Evolutionary conservation across 2,113 vertebrate genomes (phyloP), one percentile per base, ranked within the genome.

Genomic region (Panthera tigris): DNA sequence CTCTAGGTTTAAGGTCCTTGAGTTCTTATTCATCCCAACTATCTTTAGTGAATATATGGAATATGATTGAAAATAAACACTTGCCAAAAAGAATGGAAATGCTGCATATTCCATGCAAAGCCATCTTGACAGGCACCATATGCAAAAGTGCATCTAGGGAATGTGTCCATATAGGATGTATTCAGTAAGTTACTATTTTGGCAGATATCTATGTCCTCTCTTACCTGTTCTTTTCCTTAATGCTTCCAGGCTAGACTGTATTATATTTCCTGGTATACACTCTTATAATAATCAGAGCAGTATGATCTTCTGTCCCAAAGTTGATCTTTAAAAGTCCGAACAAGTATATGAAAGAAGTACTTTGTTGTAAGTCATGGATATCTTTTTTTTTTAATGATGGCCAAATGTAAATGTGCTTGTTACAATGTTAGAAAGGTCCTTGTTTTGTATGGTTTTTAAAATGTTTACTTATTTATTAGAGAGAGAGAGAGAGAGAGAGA

Each of bases 271-370:
- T 61, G 12, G 52, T 66, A 12, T 71, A 69, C 19, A 19, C 13
- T 73, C 12, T 85, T 91, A 18, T n/a, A 89, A 68, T 61, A 78
- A 84, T 74, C 52, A 66, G 27, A 74, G 79, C 6, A 10, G 3
- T 55, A 27, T 50, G 68, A 50, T 63, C 91, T 71, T 80, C 65
- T 95, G 16, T 18, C 79, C 57, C 76, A 86, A 92, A 96, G 86
- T 23, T 79, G 86, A 89, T 89, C 93, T 87, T 95, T 68, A 41
- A 81, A 66, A 92, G 50, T 52, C 27, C 68, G 66, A 94, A 89
- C 31, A 94, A 33, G 19, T 96, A 41, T 79, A 33, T 79, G 80
- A 94, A 96, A 80, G 50, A 71, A 36, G 45, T 57, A 13, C 13
- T 90, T 89, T 78, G 41, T 92, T 92, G 27, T 88, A n/a, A 82